Conservation (phyloP, 2,888 invertebrate species). For the Cremastinae sp. region DNA sequence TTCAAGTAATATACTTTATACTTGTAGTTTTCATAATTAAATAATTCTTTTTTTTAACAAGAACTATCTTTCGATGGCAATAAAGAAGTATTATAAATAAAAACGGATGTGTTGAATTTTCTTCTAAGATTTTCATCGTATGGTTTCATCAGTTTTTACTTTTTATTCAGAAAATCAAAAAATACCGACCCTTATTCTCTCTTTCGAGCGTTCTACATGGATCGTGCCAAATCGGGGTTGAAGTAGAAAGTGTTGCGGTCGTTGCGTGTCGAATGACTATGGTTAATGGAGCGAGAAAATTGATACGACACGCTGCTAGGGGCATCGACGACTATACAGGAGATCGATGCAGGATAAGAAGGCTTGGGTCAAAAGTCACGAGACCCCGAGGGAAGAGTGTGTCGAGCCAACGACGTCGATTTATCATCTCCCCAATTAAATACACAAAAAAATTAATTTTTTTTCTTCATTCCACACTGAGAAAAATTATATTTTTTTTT, state of each 20-base stretch:
- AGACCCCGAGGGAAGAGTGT: not conserved
- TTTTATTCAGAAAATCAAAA: slow-evolving; percentile 48
- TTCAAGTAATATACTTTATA: too few species aligned
- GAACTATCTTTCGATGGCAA: too few species aligned
- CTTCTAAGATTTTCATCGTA: too few species aligned
- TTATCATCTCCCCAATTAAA: not conserved
- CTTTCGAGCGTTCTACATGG: not conserved
- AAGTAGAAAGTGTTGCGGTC: slow-evolving; percentile 58
- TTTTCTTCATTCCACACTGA: too few species aligned
- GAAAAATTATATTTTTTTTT: too few species aligned
- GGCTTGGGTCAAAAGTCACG: not conserved
- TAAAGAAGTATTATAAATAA: too few species aligned
- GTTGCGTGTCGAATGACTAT: slow-evolving; percentile 61
- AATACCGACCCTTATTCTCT: slow-evolving; percentile 7
- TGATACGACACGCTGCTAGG: slow-evolving; percentile 53
- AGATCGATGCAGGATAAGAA: slow-evolving; percentile 10
- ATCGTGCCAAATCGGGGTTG: slow-evolving; percentile 24
- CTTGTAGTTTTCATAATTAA: too few species aligned
- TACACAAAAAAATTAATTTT: not conserved
- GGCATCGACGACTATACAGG: not conserved
- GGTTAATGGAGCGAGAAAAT: slow-evolving; percentile 60
- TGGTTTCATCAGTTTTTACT: slow-evolving; percentile 21
- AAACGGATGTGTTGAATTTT: too few species aligned
- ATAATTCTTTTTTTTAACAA: too few species aligned
- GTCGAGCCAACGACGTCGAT: not conserved